phyloP scores from a whole-genome alignment of 2,113 vertebrate species.

The Arenaria interpres region DNA sequence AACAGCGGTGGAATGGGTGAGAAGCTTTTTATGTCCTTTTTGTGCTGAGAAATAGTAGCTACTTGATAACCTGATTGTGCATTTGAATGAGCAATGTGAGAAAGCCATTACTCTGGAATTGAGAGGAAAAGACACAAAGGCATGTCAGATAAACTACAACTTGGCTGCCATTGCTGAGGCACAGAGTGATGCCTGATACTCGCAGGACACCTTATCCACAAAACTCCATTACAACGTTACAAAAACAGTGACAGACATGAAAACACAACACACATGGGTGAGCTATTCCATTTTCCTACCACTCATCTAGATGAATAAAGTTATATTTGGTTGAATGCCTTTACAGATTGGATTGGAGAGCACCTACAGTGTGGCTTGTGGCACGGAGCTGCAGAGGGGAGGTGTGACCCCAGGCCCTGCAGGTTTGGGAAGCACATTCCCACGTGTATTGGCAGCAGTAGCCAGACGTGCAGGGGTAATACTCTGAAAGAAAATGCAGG shows the following conservation, averaged over 20 bases:
- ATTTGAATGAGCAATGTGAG: neutral
- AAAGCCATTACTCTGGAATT: neutral
- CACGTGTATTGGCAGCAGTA: accelerated
- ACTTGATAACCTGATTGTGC: neutral
- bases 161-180: neutral
- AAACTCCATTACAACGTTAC: neutral
- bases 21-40: neutral
- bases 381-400: neutral
- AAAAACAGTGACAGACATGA: accelerated
- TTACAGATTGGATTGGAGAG: neutral
- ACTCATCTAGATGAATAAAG: neutral
- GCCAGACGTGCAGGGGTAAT: neutral
- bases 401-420: too few relatives aligned
- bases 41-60: neutral
- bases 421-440: neutral
- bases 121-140: neutral
- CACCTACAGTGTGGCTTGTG: neutral
- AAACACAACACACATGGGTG: neutral
- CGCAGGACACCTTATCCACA: neutral
- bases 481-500: neutral
- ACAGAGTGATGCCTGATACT: neutral
- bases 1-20: neutral
- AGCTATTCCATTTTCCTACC: neutral
- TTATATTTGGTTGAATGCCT: neutral
- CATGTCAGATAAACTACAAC: neutral